phyloP scores from a whole-genome alignment of 92 coral and sea anemone species.

The Isaurus tuberculatus region DNA sequence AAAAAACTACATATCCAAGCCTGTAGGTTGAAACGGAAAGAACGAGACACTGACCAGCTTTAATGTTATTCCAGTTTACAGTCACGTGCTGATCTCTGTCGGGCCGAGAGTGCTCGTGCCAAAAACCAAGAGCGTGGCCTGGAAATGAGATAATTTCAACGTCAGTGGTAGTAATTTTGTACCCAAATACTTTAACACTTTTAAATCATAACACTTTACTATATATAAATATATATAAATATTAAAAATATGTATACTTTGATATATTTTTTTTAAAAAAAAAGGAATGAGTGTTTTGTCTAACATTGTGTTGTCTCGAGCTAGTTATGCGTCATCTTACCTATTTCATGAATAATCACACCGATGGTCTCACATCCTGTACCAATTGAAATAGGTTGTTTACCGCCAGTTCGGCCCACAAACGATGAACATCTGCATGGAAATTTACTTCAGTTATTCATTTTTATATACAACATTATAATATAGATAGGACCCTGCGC shows the following conservation, averaged over 20 bases:
- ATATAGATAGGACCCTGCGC: no score
- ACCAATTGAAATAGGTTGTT: conserved; percentile 39
- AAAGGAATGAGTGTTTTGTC: no score
- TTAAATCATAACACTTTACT: no score
- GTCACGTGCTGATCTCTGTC: conserved; percentile 41
- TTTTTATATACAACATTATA: no score
- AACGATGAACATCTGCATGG: conserved; percentile 33
- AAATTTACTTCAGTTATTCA: background rate
- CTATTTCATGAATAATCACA: conserved; percentile 38
- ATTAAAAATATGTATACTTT: no score
- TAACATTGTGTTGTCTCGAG: no score
- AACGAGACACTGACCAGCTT: conserved; percentile 5
- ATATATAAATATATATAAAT: no score
- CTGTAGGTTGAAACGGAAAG: no score
- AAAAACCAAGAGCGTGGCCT: conserved; percentile 49
- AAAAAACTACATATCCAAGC: no score
- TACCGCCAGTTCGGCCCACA: conserved; percentile 40
- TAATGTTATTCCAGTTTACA: conserved; percentile 37
- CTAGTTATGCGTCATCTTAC: no score
- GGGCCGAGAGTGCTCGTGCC: conserved; percentile 49
- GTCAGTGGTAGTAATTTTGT: background rate
- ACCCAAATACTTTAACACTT: no score
- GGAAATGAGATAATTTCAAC: background rate
- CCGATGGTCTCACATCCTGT: conserved; percentile 35
- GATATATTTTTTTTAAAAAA: no score